Evolutionary conservation across 2,113 vertebrate species (phyloP), one percentile per base, ranked within the genome.

Genomic region (Machaerirhynchus nigripectus): DNA sequence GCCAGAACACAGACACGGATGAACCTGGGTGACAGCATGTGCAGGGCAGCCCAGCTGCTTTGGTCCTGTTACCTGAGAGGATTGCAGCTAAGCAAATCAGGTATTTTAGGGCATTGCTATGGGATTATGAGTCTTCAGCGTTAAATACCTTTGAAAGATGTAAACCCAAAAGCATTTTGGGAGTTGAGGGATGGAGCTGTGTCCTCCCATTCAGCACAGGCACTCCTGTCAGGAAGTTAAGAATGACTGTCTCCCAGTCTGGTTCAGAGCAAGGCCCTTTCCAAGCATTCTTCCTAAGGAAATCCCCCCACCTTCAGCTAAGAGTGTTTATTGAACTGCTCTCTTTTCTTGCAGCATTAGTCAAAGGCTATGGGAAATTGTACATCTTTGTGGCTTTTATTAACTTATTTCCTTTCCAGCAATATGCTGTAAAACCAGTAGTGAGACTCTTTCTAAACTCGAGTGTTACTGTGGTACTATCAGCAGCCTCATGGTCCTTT

Each of bases 391-490:
- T 76, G 91, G 94, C 88, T 94, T 96, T 89, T 82, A 84, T 61
- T 85, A 90, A 90, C 67, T 97, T 96, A 91, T 50, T 96, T 97
- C 93, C 93, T 94, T 95, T 96, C 47, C 69, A 91, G 61, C 68
- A 87, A 40, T 33, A 78, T 28, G 9, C 61, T 65, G 47, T 90
- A 95, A 84, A 95, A 95, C 26, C 73, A 76, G 57, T 84, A 89
- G 30, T 65, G 57, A 83, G 85, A 81, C n/a, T 91, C 49, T 53
- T 33, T 75, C 79, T 47, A 75, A 85, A 76, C 50, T 39, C 1
- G 0, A 44, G 10, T 37, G 49, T 37, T 71, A 59, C 18, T 50
- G 42, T 42, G 35, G 30, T 7, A 7, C 76, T 74, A 74, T 53
- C 69, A 82, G 75, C 35, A 70, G 47, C 33, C 10, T 68, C 31